Base-by-base conservation (phyloP, 2,888 invertebrate species). In the Ormyrus labotus region DNA sequence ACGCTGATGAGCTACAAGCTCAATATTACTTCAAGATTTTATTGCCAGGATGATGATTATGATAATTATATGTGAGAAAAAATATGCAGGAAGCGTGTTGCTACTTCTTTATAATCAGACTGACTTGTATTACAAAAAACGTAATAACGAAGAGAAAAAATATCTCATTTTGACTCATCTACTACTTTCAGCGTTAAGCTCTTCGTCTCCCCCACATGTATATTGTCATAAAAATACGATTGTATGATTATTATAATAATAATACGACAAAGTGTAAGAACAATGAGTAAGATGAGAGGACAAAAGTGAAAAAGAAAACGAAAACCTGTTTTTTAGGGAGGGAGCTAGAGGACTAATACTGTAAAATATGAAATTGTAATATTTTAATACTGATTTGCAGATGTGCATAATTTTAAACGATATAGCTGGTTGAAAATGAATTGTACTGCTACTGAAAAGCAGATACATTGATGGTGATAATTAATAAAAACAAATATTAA, bases 341-440 rank as follows among this genome's bases (percentile, higher is more conserved):
- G 84, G 81, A 83, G 81, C 82, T 84, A 83, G 84, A 84, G 82
- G 83, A 82, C 83, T 82, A 84, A 83, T 86, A 88, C 86, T 91
- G 91, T 91, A 91, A 89, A 90, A 91, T 90, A 90, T 88, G 85
- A 90, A 90, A 90, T 90, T 91, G 91, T 91, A 90, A 91, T 91
- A 91, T 91, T 91, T 91, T 91, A 91, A 89, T 91, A 91, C 91
- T 91, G 89, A 91, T 91, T 91, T 91, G 90, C 90, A 90, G 89
- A 89, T 90, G 89, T 90, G 90, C 89, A 90, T 90, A 89, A 90
- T 89, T 89, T 90, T 90, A 88, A 89, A 84, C 64, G 84, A 76
- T 84, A 88, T 90, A 90, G 89, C 88, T 88, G 88, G 86, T 87
- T 88, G 86, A 85, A 88, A 88, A 86, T 86, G 86, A 88, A 88